Conservation (phyloP, 2,888 invertebrate genomes). For the Eupithecia abbreviata region DNA sequence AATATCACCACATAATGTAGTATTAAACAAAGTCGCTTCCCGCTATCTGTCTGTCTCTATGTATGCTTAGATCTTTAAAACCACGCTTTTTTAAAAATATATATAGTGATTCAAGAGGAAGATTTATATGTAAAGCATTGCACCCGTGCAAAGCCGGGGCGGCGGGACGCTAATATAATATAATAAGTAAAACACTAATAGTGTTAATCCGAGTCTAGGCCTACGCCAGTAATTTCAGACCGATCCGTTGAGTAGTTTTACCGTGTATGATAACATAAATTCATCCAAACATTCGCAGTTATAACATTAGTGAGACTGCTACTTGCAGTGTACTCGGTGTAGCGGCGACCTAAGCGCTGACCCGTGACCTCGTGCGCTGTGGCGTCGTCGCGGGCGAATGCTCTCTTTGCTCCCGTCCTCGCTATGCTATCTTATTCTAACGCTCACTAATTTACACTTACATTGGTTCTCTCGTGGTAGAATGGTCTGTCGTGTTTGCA, state of each 20-base stretch:
- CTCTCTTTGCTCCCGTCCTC: conserved; percentile 59
- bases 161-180: too few species aligned
- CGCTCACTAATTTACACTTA: conserved; percentile 5
- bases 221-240: neutral
- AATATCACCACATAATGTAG: too few species aligned
- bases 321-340: neutral
- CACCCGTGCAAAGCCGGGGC: too few species aligned
- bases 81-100: too few species aligned
- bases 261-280: neutral
- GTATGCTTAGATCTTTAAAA: too few species aligned
- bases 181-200: too few species aligned
- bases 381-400: conserved; percentile 48
- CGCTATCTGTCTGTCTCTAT: too few species aligned
- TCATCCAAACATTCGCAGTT: neutral
- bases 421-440: conserved; percentile 20
- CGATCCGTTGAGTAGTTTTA: neutral
- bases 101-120: too few species aligned
- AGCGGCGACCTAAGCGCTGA: conserved; percentile 66
- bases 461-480: conserved; percentile 2
- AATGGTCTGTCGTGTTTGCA: neutral
- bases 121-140: too few species aligned
- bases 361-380: conserved; percentile 48
- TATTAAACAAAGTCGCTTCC: too few species aligned
- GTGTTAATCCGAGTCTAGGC: too few species aligned
- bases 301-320: neutral